These are phyloP conservation scores for Agrochola circellaris DNA, from an alignment of 2,888 invertebrate species.

Conservation along the genomic window DNA sequence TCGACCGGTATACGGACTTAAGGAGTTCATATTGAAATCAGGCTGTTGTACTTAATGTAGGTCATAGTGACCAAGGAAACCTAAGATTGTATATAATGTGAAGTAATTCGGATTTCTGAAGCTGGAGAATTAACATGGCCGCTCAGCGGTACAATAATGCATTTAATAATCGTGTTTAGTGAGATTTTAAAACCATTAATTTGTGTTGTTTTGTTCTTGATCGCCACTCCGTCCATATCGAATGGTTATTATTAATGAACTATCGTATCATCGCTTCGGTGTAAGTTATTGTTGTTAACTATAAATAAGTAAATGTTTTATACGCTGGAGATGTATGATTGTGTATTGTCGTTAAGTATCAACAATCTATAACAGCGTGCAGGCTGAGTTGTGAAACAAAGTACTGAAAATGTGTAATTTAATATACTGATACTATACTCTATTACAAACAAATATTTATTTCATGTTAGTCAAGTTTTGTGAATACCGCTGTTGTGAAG, in stretches of 20 bases:
- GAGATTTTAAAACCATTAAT: constrained; percentile 74
- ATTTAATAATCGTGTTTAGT: constrained; percentile 81
- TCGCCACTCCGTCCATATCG: constrained; percentile 78
- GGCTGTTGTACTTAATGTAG: constrained; percentile 42
- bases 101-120: constrained; percentile 33
- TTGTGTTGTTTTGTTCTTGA: constrained; percentile 69
- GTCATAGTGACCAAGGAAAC: constrained; percentile 42
- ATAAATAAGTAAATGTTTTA: constrained; percentile 28
- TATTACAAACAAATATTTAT: constrained; percentile 22
- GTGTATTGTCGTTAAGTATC: constrained; percentile 8
- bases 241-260: constrained; percentile 60
- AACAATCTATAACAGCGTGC: background rate
- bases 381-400: constrained; percentile 26
- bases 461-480: constrained; percentile 25
- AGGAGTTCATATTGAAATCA: constrained; percentile 35
- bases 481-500: constrained; percentile 29
- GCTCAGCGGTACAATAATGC: constrained; percentile 77
- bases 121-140: constrained; percentile 65
- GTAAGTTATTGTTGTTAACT: constrained; percentile 63
- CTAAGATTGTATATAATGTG: constrained; percentile 54
- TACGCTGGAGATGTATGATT: constrained; percentile 14
- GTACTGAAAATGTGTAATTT: constrained; percentile 46
- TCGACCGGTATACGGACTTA: constrained; percentile 23
- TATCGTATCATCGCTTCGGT: constrained; percentile 65
- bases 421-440: constrained; percentile 22